These are phyloP conservation scores for Tethea ocularis DNA, from an alignment of 2,888 invertebrate genomes.

Conservation along the genomic window DNA sequence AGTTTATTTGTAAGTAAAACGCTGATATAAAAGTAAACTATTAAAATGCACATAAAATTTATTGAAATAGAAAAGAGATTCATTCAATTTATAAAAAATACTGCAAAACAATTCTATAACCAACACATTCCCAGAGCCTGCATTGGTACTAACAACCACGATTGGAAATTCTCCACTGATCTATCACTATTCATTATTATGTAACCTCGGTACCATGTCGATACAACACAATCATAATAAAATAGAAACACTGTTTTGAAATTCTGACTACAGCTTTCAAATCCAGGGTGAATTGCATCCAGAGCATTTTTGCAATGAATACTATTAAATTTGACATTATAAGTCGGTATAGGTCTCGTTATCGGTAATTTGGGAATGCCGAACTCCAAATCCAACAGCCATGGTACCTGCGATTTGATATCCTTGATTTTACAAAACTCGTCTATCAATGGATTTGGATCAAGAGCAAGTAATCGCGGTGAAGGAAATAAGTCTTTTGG, in stretches of 20 bases:
- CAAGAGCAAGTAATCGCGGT: constrained; percentile 49
- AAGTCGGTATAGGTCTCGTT: constrained; percentile 54
- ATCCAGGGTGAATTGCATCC: constrained; percentile 62
- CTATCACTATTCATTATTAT: constrained; percentile 45
- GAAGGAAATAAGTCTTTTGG: constrained; percentile 61
- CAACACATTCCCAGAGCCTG: constrained; percentile 67
- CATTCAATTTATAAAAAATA: not conserved
- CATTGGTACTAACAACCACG: constrained; percentile 61
- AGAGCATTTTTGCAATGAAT: constrained; percentile 61
- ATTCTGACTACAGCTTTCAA: constrained; percentile 54
- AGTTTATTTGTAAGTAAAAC: no score
- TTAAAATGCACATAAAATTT: not conserved
- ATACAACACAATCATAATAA: constrained; percentile 63
- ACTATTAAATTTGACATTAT: constrained; percentile 59
- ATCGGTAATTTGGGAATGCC: constrained; percentile 53
- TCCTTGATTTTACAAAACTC: constrained; percentile 56
- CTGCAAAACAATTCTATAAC: constrained; percentile 38
- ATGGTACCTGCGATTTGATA: constrained; percentile 44
- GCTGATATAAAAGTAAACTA: not conserved
- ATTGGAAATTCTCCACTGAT: constrained; percentile 65
- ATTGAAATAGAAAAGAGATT: not conserved
- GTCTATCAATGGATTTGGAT: constrained; percentile 66
- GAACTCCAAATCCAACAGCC: constrained; percentile 68
- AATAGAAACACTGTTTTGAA: constrained; percentile 55
- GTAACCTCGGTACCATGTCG: constrained; percentile 63